phyloP scores from a whole-genome alignment of 2,113 vertebrate species.

The Protomyctophum bolini region DNA sequence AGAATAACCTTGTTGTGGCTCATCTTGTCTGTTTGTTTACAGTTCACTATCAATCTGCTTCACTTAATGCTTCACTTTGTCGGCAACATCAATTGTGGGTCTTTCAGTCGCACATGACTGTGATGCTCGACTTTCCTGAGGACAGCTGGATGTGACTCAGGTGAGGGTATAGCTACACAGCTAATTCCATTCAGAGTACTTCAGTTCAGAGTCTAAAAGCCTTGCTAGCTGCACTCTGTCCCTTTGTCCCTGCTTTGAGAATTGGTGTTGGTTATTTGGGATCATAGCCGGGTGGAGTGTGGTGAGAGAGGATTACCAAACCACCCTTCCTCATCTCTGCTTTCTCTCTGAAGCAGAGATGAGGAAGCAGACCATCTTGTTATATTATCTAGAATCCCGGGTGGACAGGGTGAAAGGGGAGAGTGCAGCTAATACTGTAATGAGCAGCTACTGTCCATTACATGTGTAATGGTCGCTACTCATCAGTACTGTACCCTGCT shows the following conservation, averaged over 20 bases:
- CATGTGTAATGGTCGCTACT: slow-evolving; percentile 48
- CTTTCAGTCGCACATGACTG: slow-evolving; percentile 37
- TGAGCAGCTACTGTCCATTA: slow-evolving; percentile 17
- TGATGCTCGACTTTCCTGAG: slow-evolving; percentile 36
- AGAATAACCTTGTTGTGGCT: slow-evolving; percentile 47
- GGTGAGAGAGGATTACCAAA: neutral
- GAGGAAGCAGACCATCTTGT: neutral
- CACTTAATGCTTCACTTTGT: slow-evolving; percentile 15
- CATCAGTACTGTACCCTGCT: slow-evolving; percentile 37
- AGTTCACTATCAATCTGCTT: slow-evolving; percentile 21
- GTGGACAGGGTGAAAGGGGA: slow-evolving; percentile 22
- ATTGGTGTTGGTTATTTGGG: neutral
- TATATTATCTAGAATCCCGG: slow-evolving; percentile 8
- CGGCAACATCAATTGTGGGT: neutral
- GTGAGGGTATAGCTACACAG: slow-evolving; percentile 20
- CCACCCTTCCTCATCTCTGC: slow-evolving; percentile 11
- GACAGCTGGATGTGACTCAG: slow-evolving; percentile 45
- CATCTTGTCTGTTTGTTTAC: slow-evolving; percentile 36
- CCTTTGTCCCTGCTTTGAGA: no score
- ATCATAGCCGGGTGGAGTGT: neutral
- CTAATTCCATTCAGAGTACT: no score
- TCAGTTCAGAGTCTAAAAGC: no score
- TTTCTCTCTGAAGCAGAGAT: neutral
- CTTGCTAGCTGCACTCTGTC: no score
- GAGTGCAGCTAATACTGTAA: slow-evolving; percentile 26